Evolutionary conservation across 2,113 vertebrate genomes (phyloP).

Genomic region (Erythrolamprus reginae): DNA sequence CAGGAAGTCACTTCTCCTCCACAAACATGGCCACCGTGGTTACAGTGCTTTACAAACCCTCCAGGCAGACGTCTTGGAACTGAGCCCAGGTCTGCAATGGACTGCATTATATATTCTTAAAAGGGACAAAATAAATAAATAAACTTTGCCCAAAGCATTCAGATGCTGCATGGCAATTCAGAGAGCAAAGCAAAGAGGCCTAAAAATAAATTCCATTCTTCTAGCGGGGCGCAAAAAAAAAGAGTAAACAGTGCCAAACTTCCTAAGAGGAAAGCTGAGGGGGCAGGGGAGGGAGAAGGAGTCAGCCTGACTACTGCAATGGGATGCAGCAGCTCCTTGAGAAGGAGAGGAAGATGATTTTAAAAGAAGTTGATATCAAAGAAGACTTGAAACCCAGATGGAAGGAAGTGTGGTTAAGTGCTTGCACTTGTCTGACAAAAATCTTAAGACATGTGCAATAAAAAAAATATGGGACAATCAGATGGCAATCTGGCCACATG

Average conservation of each 20-base stretch:
- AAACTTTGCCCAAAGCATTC: constrained; percentile 19
- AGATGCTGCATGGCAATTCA: background rate
- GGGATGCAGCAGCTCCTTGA: background rate
- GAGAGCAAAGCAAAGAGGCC: constrained; percentile 17
- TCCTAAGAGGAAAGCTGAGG: background rate
- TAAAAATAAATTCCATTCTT: background rate
- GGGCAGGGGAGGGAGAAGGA: background rate
- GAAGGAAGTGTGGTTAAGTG: background rate
- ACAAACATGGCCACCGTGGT: background rate
- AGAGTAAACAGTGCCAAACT: constrained; percentile 4
- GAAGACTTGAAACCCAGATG: background rate
- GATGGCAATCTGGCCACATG: constrained; percentile 8
- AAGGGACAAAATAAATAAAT: constrained; percentile 8
- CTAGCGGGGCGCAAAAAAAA: constrained; percentile 7
- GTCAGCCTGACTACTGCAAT: background rate
- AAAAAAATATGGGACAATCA: constrained; percentile 1
- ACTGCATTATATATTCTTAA: constrained; percentile 35
- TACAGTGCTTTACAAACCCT: constrained; percentile 8
- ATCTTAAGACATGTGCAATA: background rate
- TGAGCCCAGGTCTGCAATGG: constrained; percentile 10
- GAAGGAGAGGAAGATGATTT: background rate
- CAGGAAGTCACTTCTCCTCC: background rate
- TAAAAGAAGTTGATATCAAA: background rate
- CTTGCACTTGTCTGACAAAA: background rate
- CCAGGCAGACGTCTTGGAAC: background rate